Evolutionary conservation across 2,797 vertebrate species (phyloP), one percentile per base, ranked within the genome.

Genomic region (Falco cherrug): DNA sequence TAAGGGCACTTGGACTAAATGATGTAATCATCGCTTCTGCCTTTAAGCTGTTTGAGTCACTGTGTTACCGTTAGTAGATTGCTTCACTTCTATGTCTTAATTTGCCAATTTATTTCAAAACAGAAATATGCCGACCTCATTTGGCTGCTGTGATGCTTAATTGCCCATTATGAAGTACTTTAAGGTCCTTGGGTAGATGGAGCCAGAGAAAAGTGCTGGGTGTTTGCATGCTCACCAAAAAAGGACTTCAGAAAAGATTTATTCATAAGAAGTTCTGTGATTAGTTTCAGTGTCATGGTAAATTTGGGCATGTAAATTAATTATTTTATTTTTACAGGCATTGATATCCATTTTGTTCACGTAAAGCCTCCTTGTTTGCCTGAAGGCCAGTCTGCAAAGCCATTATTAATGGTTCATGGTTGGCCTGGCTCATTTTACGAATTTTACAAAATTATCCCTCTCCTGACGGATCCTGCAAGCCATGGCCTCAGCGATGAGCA

Each of bases 401-500:
- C 98, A 16, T 74, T 98, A 22, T 43, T 98, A 56, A 98, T 98
- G 98, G 96, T 98, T 35, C 98, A 98, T 5, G 98, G 98, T 65
- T 98, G 98, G 98, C 98, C 98, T 1, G 98, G 98, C 45, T 98
- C 98, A 8, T 98, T 98, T 92, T 98, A 96, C 0, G 98, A 98
- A 94, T 98, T 98, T 43, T 98, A 98, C 92, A 98, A 97, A 81
- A 98, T 98, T 25, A 98, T 98, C 60, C 98, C 98, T 2, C 91
- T 98, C 37, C 97, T 98, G 89, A 98, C 96, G 6, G 98, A 98
- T 50, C 98, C 98, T 20, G 89, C 71, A 35, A 97, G 69, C 88
- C 98, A 98, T 0, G 95, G 97, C 45, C 94, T 98, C 54, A 76
- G 95, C 0, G 89, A 96, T 1, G 91, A 98, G 47, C 97, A 97